A percentile compares a stretch with the other conserved stretches of the same genome.
Evolutionary conservation across 2,888 invertebrate genomes (phyloP).

Genomic region (Tachina grossa): DNA sequence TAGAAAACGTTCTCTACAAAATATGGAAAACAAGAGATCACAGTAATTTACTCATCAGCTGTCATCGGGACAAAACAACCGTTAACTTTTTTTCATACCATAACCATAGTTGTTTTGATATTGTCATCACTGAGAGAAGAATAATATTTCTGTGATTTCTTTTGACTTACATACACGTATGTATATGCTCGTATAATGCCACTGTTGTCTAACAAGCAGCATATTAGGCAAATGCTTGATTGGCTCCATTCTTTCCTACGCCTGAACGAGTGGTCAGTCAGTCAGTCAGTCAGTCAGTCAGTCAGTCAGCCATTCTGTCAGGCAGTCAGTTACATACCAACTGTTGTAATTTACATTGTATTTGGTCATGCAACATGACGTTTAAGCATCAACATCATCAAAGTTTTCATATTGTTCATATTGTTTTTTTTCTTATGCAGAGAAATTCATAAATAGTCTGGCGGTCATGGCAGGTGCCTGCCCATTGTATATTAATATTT

Average conservation of each 20-base stretch:
- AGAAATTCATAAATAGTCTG: slow-evolving; percentile 65
- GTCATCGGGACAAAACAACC: slow-evolving; percentile 19
- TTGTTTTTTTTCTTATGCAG: slow-evolving; percentile 29
- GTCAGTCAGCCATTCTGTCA: slow-evolving; percentile 1
- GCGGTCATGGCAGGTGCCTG: slow-evolving; percentile 70
- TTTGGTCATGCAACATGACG: slow-evolving; percentile 71
- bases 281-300: too few species aligned
- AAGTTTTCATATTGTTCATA: slow-evolving; percentile 31
- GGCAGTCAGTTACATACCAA: slow-evolving; percentile 29
- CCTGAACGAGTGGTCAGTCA: background rate
- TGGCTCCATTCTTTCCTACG: slow-evolving; percentile 9
- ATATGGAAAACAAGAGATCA: background rate
- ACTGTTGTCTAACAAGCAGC: slow-evolving; percentile 24
- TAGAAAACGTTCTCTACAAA: background rate
- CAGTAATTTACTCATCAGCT: slow-evolving; percentile 36
- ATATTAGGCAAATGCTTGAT: slow-evolving; percentile 38
- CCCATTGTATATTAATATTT: slow-evolving; percentile 47
- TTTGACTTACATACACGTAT: background rate
- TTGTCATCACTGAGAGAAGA: slow-evolving; percentile 9
- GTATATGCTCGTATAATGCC: background rate
- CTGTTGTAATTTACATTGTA: slow-evolving; percentile 64
- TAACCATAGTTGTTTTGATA: slow-evolving; percentile 22
- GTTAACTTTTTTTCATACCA: background rate
- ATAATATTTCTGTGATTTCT: slow-evolving; percentile 44
- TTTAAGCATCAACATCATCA: slow-evolving; percentile 67